phyloP scores from a whole-genome alignment of 2,888 invertebrate genomes.

The Seira ritae region DNA sequence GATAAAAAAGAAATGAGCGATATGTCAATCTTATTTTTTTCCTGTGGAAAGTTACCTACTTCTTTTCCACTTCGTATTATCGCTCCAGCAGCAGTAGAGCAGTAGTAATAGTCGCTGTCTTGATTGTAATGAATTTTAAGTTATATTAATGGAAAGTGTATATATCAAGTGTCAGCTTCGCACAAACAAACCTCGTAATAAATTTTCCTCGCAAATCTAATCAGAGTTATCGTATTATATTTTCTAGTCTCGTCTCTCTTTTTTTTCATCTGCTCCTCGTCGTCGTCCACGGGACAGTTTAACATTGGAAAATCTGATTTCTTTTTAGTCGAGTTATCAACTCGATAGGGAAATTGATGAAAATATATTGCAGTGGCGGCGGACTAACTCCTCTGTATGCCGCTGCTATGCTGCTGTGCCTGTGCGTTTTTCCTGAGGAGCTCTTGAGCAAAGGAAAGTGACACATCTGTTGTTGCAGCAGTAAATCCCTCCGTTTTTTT shows the following conservation, averaged over 20 bases:
- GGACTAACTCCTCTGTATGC: neutral
- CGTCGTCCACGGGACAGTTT: neutral
- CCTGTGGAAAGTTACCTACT: too few relatives aligned
- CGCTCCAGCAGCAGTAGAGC: too few relatives aligned
- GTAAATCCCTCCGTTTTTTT: conserved; percentile 41
- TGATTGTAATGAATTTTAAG: conserved; percentile 7
- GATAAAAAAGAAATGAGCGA: too few relatives aligned
- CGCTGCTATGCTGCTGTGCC: neutral
- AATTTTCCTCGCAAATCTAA: conserved; percentile 26
- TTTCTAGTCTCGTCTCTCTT: conserved; percentile 3
- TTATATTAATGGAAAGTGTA: conserved; percentile 11
- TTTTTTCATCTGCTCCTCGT: neutral
- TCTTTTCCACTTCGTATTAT: too few relatives aligned
- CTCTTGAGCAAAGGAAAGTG: conserved; percentile 8
- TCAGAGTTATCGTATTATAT: conserved; percentile 6
- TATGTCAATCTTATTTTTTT: too few relatives aligned
- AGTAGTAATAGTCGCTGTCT: too few relatives aligned
- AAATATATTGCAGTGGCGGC: conserved; percentile 35
- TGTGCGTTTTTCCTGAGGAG: neutral
- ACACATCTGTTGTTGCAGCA: conserved; percentile 49
- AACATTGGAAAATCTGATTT: neutral
- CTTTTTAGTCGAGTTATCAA: conserved; percentile 1
- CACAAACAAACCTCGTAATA: neutral
- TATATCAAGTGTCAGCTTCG: conserved; percentile 2
- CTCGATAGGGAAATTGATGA: conserved; percentile 34